A percentile compares a stretch with the other conserved stretches of the same genome.
phyloP scores from a whole-genome alignment of 2,113 vertebrate species.

The Nyctibius bracteatus region DNA sequence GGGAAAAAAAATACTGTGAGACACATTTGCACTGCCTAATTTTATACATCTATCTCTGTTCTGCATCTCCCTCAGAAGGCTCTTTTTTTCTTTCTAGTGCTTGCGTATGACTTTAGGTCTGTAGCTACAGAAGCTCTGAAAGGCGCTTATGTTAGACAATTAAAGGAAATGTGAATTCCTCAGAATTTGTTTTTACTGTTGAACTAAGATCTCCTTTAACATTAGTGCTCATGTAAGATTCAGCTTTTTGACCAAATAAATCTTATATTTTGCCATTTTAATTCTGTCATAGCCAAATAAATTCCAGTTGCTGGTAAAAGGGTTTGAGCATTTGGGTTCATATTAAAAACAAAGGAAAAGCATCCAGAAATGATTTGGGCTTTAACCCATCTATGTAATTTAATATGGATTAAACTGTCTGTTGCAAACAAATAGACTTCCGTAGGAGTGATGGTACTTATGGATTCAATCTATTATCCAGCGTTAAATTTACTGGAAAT shows the following conservation, averaged over 20 bases:
- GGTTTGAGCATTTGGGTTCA: neutral
- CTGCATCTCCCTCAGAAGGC: neutral
- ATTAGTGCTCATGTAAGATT: neutral
- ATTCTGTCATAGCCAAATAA: neutral
- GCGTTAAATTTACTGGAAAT: neutral
- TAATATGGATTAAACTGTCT: neutral
- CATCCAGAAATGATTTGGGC: neutral
- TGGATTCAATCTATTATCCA: neutral
- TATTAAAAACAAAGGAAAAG: neutral
- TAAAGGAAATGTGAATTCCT: neutral
- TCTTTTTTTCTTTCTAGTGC: neutral
- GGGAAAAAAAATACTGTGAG: neutral
- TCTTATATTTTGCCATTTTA: neutral
- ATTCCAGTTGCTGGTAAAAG: neutral
- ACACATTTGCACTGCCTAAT: neutral
- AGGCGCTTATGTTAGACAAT: neutral
- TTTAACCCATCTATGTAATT: neutral
- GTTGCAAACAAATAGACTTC: neutral
- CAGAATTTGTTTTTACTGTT: neutral
- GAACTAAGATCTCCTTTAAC: neutral
- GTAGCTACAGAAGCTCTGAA: neutral
- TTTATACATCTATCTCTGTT: neutral
- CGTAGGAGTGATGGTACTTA: neutral
- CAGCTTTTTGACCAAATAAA: neutral
- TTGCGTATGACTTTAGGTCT: neutral